Conservation (phyloP, 2,888 invertebrate species). For the Athrips mouffetella region DNA sequence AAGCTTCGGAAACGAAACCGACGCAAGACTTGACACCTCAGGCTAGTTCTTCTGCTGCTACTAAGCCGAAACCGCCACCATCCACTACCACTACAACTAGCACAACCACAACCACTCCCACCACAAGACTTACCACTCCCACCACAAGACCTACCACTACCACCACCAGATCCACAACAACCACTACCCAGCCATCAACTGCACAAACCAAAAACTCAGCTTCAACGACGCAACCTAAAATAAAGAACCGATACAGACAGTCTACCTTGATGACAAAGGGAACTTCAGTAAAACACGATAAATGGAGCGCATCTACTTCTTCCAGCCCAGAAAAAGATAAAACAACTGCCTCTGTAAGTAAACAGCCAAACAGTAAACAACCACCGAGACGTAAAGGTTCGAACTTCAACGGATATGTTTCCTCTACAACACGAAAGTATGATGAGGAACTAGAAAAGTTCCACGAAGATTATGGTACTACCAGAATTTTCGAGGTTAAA, state of each 20-base stretch:
- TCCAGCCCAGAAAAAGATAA: conserved; percentile 36
- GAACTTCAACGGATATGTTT: conserved; percentile 61
- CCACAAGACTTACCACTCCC: conserved; percentile 27
- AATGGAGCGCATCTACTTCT: conserved; percentile 43
- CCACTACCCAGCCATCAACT: background rate
- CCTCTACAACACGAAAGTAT: conserved; percentile 43
- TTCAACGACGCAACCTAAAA: conserved; percentile 35
- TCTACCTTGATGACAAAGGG: conserved; percentile 65
- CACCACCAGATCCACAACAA: background rate
- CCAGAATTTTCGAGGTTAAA: conserved; percentile 25
- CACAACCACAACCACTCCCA: conserved; percentile 34
- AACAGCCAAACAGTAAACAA: too few relatives aligned
- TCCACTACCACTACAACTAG: conserved; percentile 29
- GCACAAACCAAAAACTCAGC: background rate
- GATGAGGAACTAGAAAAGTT: conserved; percentile 39
- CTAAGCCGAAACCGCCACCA: conserved; percentile 36
- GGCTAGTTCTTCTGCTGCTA: conserved; percentile 53
- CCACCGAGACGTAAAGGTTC: conserved; percentile 65
- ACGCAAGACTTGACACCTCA: conserved; percentile 53
- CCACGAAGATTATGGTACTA: conserved; percentile 13
- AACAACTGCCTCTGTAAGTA: conserved; percentile 22
- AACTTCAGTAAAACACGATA: conserved; percentile 69
- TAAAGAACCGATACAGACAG: conserved; percentile 61
- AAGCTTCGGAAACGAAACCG: conserved; percentile 39
- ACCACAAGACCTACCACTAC: conserved; percentile 28